Evolutionary conservation across 1,140 invertebrate species (phyloP), one percentile per base, ranked within the genome.

Genomic region (Eurosta solidaginis): DNA sequence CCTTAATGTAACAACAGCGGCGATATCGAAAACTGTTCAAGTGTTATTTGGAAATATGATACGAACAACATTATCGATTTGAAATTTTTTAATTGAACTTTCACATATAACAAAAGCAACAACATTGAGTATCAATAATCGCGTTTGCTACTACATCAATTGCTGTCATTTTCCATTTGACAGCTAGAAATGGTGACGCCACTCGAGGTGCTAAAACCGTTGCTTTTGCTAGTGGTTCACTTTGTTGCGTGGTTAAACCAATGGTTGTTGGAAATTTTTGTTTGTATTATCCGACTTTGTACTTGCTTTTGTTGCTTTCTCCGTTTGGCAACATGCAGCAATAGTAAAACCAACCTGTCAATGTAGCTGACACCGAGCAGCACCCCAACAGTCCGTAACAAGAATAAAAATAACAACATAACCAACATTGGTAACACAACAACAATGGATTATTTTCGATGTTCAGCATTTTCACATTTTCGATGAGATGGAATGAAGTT

Each of bases 401-500:
- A 25, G 29, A 59, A 59, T 29, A 59, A 59, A 14, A 59, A 59
- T 12, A 59, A n/a, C n/a, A 27, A n/a, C 59, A 68, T 33, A 17
- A 33, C 54, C 12, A 33, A 36, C 33, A 47, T 47, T 47, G 45
- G 29, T 33, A 40, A 40, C n/a, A 47, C 59, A 68, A 22, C 59
- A 68, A 40, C 5, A 68, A 68, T 40, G 14, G 14, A 59, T 17
- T 68, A 68, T 40, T 40, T 68, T 68, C 33, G 40, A 68, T 40
- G 59, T 27, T 5, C 17, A 68, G 36, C 9, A 33, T 68, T 68
- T 68, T 20, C 59, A n/a, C 54, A 68, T 68, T 40, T 40, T 68
- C 59, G 40, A 68, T 68, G 59, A 68, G n/a, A 36, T 68, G 59
- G 27, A 68, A 68, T 68, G 59, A 68, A 68, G 40, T 68, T 68